Conservation (phyloP, 2,113 vertebrate species). For the Phoenicopterus ruber region DNA sequence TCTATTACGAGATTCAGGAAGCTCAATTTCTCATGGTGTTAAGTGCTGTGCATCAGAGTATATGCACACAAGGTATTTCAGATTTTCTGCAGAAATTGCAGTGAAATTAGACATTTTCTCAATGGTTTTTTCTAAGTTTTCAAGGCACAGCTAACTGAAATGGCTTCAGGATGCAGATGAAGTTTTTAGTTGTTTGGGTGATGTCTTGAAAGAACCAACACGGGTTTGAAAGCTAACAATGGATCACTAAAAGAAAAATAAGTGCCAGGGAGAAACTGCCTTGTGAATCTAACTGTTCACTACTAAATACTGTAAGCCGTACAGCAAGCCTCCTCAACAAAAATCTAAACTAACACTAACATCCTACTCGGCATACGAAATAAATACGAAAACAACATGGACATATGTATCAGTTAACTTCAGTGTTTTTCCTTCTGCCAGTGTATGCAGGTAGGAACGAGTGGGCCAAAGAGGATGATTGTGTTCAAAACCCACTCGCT, state of each 20-base stretch:
- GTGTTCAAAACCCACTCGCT: not conserved
- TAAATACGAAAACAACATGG: not conserved
- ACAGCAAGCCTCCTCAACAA: not conserved
- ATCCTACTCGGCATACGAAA: not conserved
- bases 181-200: not conserved
- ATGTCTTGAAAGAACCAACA: not conserved
- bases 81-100: not conserved
- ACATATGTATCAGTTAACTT: accelerated
- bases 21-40: not conserved
- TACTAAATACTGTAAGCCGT: not conserved
- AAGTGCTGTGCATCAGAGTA: not conserved
- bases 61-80: not conserved
- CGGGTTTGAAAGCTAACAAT: not conserved
- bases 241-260: not conserved
- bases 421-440: not conserved
- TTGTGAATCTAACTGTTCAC: not conserved
- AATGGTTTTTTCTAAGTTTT: not conserved
- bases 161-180: not conserved
- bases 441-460: not conserved
- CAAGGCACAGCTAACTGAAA: not conserved
- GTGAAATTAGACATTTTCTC: not conserved
- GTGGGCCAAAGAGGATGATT: not conserved
- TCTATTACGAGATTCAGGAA: not conserved
- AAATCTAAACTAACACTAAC: not conserved
- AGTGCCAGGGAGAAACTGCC: not conserved